Evolutionary conservation across 2,797 vertebrate genomes (phyloP).

Genomic region (Coilia nasus): DNA sequence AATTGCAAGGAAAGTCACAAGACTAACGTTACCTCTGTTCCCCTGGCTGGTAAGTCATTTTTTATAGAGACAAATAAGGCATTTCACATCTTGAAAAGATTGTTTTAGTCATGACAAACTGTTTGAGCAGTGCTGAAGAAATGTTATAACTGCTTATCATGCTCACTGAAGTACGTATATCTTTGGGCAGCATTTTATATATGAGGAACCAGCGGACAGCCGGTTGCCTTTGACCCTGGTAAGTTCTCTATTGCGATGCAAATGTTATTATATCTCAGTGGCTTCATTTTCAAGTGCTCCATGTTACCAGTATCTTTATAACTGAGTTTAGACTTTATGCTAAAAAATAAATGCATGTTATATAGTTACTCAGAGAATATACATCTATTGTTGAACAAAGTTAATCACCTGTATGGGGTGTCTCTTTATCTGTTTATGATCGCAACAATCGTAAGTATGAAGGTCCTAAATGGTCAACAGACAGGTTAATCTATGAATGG

Average conservation of each 20-base stretch:
- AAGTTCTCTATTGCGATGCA: not conserved
- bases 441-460: not conserved
- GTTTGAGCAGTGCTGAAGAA: not conserved
- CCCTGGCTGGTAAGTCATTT: constrained; percentile 9
- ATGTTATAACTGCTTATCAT: not conserved
- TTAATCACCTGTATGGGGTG: not conserved
- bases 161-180: not conserved
- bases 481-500: not conserved
- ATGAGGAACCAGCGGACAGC: no score
- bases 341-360: not conserved
- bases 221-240: not conserved
- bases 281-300: not conserved
- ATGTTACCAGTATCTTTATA: not conserved
- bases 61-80: not conserved
- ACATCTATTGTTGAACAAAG: no score
- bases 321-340: not conserved
- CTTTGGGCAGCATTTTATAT: not conserved
- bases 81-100: not conserved
- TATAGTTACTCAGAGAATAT: no score
- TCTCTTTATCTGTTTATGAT: not conserved
- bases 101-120: not conserved
- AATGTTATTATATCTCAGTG: not conserved
- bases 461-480: not conserved
- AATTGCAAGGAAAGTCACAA: constrained; percentile 5
- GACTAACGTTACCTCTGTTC: not conserved